phyloP scores from a whole-genome alignment of 2,888 invertebrate genomes.

The Prenolepis imparis region DNA sequence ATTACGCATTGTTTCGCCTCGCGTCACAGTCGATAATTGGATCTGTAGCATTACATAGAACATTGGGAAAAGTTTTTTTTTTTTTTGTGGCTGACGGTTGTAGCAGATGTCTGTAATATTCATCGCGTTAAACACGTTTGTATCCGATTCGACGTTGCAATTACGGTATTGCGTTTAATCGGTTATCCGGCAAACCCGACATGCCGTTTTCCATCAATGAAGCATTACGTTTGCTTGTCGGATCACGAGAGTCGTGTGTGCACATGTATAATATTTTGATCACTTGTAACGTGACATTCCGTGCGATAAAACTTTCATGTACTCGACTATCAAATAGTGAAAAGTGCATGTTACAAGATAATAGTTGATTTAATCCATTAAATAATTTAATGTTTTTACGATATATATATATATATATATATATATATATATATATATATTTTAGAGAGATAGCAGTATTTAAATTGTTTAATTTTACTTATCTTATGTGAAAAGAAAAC shows the following conservation, averaged over 20 bases:
- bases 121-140: slow-evolving; percentile 24
- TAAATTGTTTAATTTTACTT: slow-evolving; percentile 10
- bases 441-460: not conserved
- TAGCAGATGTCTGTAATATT: slow-evolving; percentile 39
- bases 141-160: slow-evolving; percentile 46
- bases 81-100: not conserved
- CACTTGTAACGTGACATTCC: slow-evolving; percentile 28
- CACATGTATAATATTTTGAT: slow-evolving; percentile 33
- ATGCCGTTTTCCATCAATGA: slow-evolving; percentile 50
- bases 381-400: not conserved
- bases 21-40: slow-evolving; percentile 50
- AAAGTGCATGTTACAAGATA: not conserved
- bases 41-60: slow-evolving; percentile 46
- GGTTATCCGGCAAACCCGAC: slow-evolving; percentile 37
- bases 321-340: not conserved
- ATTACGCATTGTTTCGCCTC: slow-evolving; percentile 42
- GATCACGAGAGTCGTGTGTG: slow-evolving; percentile 27
- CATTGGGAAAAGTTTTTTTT: slow-evolving; percentile 47
- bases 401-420: not conserved
- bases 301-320: slow-evolving; percentile 17
- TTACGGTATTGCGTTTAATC: slow-evolving; percentile 54
- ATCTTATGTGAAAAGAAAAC: not conserved
- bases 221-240: slow-evolving; percentile 53
- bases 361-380: not conserved
- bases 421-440: not conserved